Evolutionary conservation across 2,797 vertebrate genomes (phyloP), one percentile per base, ranked within the genome.

Genomic region (Clarias pachynema): DNA sequence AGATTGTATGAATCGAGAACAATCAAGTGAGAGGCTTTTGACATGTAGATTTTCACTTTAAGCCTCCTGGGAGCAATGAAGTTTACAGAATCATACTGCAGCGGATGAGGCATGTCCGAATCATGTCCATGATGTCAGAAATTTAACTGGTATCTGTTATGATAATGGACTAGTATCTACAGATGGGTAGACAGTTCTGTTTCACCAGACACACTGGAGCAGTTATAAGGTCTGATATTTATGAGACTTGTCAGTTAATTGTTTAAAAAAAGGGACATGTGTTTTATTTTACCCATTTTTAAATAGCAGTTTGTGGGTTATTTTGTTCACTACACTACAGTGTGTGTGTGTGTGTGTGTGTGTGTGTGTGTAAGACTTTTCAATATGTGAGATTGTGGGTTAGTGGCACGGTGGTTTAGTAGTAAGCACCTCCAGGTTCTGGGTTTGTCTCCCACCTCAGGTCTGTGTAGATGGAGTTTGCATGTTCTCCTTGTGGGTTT

Each of bases 11-110:
- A 85, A 57, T 56, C n/a, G 49, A 85, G 40, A 65, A 49, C 70
- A 85, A 85, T 85, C 84, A 65, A 57, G 69, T 40, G 44, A 80
- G n/a, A 20, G 15, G 1, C 68, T 73, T 44, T 78, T 65, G 78
- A 65, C 78, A 65, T 80, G 78, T 49, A 65, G n/a, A 80, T 80
- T 49, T 80, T 79, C 59, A 79, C 78, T 66, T 31, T 49, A 79
- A 63, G 37, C 59, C 31, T 79, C 8, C 34, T n/a, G 1, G 26
- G 3, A 79, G 24, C 24, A 44, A 63, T 79, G 40, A 62, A 59
- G 59, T 44, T 10, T 44, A 26, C 77, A 40, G 34, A 62, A 40
- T 40, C 20, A 26, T 12, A 26, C 37, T 63, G 37, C 60, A 49
- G n/a, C 10, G n/a, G 60, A 49, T 26, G 60, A 15, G 60, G 60